Percentiles rank a stretch among this genome's conserved stretches.
These are phyloP conservation scores for Acrocyrtus sp. DNA, from an alignment of 2,888 invertebrate genomes.

Conservation along the genomic window DNA sequence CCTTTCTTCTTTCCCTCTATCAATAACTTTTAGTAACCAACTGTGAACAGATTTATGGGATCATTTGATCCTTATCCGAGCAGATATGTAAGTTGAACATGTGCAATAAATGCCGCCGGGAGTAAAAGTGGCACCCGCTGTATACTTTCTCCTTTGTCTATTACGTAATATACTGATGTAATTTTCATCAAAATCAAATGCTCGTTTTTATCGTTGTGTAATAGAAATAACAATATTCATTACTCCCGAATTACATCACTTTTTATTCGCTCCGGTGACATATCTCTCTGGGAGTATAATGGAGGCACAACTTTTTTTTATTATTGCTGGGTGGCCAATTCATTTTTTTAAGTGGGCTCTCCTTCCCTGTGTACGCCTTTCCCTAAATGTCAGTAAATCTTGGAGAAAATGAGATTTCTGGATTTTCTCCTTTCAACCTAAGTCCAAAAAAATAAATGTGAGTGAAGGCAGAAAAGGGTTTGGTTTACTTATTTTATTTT, in stretches of 20 bases:
- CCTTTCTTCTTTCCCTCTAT: constrained; percentile 13
- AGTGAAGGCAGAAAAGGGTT: too few relatives aligned
- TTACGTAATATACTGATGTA: not conserved
- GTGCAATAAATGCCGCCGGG: constrained; percentile 12
- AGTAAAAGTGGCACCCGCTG: not conserved
- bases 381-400: too few relatives aligned
- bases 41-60: constrained; percentile 45
- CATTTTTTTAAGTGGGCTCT: too few relatives aligned
- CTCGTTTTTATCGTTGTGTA: not conserved
- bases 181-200: not conserved
- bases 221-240: constrained; percentile 15
- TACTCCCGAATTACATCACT: not conserved
- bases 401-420: too few relatives aligned
- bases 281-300: not conserved
- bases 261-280: not conserved
- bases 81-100: constrained; percentile 32
- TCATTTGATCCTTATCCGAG: constrained; percentile 43
- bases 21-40: constrained; percentile 33
- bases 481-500: too few relatives aligned
- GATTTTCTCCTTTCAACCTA: too few relatives aligned
- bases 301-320: not conserved
- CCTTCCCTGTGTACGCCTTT: too few relatives aligned
- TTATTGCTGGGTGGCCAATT: constrained; percentile 26
- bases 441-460: too few relatives aligned
- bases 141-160: not conserved